Evolutionary conservation across 53 echinoderm and acorn worm species (phyloP).

Genomic region (Luidia sarsii): DNA sequence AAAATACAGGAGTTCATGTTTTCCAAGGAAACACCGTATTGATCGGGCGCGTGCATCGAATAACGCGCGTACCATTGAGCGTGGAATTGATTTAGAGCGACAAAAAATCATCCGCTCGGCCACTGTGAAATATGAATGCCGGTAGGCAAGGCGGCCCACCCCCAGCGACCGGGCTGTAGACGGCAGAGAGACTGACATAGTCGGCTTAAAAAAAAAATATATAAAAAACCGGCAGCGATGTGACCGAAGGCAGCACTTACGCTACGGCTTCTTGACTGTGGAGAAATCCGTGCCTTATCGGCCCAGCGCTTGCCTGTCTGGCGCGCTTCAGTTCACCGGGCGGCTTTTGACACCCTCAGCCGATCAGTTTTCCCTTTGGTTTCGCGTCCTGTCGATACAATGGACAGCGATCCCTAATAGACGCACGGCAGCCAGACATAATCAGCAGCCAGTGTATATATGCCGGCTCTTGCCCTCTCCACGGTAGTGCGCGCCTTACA

Average conservation of each 20-base stretch:
- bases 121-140: conserved; percentile 35
- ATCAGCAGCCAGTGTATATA: too few relatives aligned
- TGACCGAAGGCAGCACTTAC: conserved; percentile 16
- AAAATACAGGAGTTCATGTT: neutral
- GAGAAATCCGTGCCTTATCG: conserved; percentile 5
- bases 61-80: neutral
- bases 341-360: neutral
- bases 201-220: too few relatives aligned
- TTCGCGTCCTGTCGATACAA: too few relatives aligned
- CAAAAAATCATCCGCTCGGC: conserved; percentile 38
- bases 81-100: conserved; percentile 32
- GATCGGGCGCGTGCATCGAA: conserved; percentile 26
- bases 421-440: too few relatives aligned
- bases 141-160: neutral
- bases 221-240: conserved; percentile 7
- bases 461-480: too few relatives aligned
- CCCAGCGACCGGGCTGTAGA: too few relatives aligned
- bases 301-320: neutral
- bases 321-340: conserved; percentile 1
- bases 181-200: too few relatives aligned
- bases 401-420: too few relatives aligned
- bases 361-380: neutral
- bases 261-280: conserved; percentile 11
- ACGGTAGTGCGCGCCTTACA: too few relatives aligned
- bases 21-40: neutral